Percentiles rank a stretch among this genome's conserved stretches.
Conservation (phyloP, 2,888 invertebrate genomes). For the Pachycephus smyrnensis region DNA sequence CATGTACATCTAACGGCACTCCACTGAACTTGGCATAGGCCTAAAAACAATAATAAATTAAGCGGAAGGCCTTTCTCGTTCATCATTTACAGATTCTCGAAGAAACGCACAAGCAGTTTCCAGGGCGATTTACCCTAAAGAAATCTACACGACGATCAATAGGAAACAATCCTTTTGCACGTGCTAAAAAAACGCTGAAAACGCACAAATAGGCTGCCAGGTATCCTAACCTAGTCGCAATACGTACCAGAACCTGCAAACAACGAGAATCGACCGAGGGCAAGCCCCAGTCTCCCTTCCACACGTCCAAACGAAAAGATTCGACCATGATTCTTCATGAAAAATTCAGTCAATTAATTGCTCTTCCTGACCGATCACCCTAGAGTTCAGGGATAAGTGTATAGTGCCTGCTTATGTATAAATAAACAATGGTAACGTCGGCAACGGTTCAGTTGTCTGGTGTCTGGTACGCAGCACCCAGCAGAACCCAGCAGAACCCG, state of each 20-base stretch:
- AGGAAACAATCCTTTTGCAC: constrained; percentile 12
- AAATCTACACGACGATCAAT: constrained; percentile 4
- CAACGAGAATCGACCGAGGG: constrained; percentile 75
- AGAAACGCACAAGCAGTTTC: not conserved
- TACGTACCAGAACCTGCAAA: constrained; percentile 73
- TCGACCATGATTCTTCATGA: not conserved
- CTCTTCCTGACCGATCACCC: not conserved
- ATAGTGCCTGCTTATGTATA: too few relatives aligned
- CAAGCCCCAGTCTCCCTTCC: constrained; percentile 77
- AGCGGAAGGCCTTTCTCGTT: not conserved
- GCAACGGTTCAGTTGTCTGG: too few relatives aligned
- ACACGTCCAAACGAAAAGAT: constrained; percentile 67
- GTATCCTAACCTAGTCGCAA: not conserved
- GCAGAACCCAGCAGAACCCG: too few relatives aligned
- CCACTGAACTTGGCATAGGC: constrained; percentile 81
- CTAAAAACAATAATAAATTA: constrained; percentile 62
- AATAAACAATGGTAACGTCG: too few relatives aligned
- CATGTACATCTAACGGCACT: constrained; percentile 78
- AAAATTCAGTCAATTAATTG: not conserved
- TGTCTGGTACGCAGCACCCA: too few relatives aligned
- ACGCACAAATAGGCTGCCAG: not conserved
- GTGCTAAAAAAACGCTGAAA: too few relatives aligned
- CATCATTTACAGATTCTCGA: not conserved
- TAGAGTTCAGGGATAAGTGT: not conserved
- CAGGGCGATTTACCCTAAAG: not conserved